phyloP scores from a whole-genome alignment of 2,113 vertebrate species.

The Forbesichthys papilliferus region DNA sequence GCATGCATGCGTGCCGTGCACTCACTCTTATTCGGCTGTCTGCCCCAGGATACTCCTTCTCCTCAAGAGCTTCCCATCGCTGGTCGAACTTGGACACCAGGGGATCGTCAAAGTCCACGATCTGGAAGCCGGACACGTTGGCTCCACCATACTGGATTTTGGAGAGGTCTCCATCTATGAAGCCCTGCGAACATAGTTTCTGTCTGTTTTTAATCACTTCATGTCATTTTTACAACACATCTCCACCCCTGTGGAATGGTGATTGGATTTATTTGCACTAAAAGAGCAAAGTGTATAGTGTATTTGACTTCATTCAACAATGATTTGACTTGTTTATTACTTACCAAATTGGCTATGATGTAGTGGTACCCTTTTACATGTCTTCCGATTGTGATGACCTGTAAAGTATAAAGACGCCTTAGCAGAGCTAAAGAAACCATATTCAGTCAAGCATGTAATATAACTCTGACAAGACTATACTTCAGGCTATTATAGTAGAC shows the following conservation, averaged over 20 bases:
- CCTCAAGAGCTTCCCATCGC: slow-evolving; percentile 94
- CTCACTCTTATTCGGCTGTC: slow-evolving; percentile 93
- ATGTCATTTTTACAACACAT: too few relatives aligned
- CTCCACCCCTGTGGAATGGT: too few relatives aligned
- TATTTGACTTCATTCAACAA: not conserved
- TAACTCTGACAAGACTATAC: too few relatives aligned
- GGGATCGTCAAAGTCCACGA: slow-evolving; percentile 97
- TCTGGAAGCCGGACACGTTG: slow-evolving; percentile 98
- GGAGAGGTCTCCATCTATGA: slow-evolving; percentile 93
- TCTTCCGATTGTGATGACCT: slow-evolving; percentile 98
- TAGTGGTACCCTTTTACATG: slow-evolving; percentile 99
- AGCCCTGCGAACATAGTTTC: slow-evolving; percentile 79
- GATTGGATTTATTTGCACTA: too few relatives aligned
- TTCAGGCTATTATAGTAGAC: too few relatives aligned
- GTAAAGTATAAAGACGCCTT: slow-evolving; percentile 5
- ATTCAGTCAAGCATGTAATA: not conserved
- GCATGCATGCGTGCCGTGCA: not conserved
- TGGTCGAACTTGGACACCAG: slow-evolving; percentile 97
- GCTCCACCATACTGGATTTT: slow-evolving; percentile 99
- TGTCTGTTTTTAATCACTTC: too few relatives aligned
- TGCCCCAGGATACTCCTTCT: slow-evolving; percentile 97
- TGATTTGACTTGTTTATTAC: slow-evolving; percentile 44
- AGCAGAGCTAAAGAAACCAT: not conserved
- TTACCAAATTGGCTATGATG: slow-evolving; percentile 97
- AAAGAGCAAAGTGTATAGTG: not conserved